Evolutionary conservation across 2,888 invertebrate genomes (phyloP).

Genomic region (Volucella inflata): DNA sequence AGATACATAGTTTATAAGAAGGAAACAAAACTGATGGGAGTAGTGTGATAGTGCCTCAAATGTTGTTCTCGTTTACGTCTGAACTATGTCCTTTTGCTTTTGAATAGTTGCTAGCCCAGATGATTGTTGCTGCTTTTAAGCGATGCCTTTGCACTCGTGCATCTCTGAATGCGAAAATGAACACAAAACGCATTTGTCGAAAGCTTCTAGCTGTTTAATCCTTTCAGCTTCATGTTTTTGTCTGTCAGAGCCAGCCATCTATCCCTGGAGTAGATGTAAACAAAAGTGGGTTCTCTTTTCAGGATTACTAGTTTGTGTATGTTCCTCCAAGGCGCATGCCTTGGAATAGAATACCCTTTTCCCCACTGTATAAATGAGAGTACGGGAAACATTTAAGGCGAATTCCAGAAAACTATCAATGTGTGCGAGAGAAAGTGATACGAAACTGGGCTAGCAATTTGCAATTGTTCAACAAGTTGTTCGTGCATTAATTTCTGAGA

Average conservation of each 20-base stretch:
- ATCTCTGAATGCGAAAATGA: constrained; percentile 32
- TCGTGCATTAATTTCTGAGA: constrained; percentile 64
- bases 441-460: constrained; percentile 43
- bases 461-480: constrained; percentile 73
- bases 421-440: constrained; percentile 10
- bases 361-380: background rate
- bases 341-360: constrained; percentile 36
- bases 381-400: constrained; percentile 41
- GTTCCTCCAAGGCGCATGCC: constrained; percentile 47
- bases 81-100: constrained; percentile 26
- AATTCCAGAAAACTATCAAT: constrained; percentile 30
- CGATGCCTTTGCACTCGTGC: constrained; percentile 46
- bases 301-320: constrained; percentile 17
- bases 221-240: constrained; percentile 62
- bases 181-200: constrained; percentile 46
- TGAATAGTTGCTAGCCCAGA: constrained; percentile 43
- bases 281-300: constrained; percentile 44
- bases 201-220: constrained; percentile 72
- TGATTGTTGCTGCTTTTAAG: constrained; percentile 35
- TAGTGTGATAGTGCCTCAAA: constrained; percentile 15
- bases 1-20: constrained; percentile 30
- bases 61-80: constrained; percentile 19
- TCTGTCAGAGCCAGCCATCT: constrained; percentile 45
- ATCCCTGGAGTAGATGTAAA: constrained; percentile 69
- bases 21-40: constrained; percentile 5